phyloP scores from a whole-genome alignment of 2,797 vertebrate genomes.

The Fringilla coelebs region DNA sequence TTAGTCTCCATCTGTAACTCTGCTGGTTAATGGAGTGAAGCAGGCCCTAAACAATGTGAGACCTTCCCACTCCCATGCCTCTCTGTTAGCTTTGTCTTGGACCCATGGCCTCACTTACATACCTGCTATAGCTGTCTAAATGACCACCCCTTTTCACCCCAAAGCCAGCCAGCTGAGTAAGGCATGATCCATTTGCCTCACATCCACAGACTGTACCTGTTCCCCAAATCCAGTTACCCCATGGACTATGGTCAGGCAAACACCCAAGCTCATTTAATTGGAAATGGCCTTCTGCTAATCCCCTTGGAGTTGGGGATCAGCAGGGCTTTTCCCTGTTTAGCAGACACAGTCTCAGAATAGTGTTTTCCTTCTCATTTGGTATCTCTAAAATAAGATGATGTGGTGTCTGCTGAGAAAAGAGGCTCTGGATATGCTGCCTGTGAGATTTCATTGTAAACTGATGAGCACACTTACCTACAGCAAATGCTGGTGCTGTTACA shows the following conservation, averaged over 20 bases:
- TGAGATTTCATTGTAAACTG: not conserved
- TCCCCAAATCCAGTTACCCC: not conserved
- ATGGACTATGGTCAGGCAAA: not conserved
- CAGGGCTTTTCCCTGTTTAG: not conserved
- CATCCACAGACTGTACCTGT: not conserved
- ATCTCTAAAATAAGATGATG: not conserved
- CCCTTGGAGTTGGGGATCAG: not conserved
- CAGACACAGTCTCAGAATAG: not conserved
- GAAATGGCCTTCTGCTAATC: not conserved
- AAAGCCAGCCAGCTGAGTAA: not conserved
- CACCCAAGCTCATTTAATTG: not conserved
- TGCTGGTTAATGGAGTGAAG: not conserved
- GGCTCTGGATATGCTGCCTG: not conserved
- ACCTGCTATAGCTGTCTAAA: not conserved
- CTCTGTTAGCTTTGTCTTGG: not conserved
- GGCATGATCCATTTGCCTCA: not conserved
- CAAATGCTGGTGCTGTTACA: not conserved
- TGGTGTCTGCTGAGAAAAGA: not conserved
- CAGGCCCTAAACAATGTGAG: not conserved
- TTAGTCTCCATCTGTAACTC: not conserved
- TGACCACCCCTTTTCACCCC: not conserved
- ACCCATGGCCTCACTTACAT: not conserved
- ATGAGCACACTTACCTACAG: not conserved
- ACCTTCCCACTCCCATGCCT: not conserved
- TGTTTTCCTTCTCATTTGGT: not conserved